Evolutionary conservation across 2,888 invertebrate genomes (phyloP).

Genomic region (Polyploca ridens): DNA sequence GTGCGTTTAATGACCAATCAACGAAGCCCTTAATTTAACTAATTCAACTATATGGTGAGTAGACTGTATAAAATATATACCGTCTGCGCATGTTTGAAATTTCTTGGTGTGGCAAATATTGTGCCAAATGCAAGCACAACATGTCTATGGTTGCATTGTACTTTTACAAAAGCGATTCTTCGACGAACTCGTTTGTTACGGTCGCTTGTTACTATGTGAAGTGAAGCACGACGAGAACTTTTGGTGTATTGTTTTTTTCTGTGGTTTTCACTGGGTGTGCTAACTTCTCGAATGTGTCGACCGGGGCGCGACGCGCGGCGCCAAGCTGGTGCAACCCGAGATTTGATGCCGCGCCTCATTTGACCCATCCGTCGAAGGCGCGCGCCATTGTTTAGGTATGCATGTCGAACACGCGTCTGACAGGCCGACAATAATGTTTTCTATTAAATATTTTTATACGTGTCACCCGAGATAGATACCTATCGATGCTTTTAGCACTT

Average conservation of each 20-base stretch:
- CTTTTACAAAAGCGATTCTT: slow-evolving; percentile 44
- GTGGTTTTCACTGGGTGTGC: slow-evolving; percentile 65
- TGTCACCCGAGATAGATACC: slow-evolving; percentile 50
- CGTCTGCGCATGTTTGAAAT: too few relatives aligned
- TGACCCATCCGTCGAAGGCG: slow-evolving; percentile 69
- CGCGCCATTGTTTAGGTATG: slow-evolving; percentile 71
- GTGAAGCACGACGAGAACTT: slow-evolving; percentile 67
- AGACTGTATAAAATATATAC: background rate
- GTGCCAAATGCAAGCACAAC: background rate
- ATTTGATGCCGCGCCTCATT: slow-evolving; percentile 78
- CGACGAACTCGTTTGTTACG: slow-evolving; percentile 60
- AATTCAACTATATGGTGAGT: background rate
- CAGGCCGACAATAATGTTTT: slow-evolving; percentile 54
- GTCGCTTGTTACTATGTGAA: slow-evolving; percentile 70
- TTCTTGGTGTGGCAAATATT: too few relatives aligned
- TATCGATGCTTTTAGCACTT: slow-evolving; percentile 15
- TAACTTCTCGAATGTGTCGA: slow-evolving; percentile 68
- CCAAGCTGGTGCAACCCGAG: slow-evolving; percentile 78
- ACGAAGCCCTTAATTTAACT: slow-evolving; percentile 23
- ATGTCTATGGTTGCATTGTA: background rate
- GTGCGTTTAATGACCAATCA: slow-evolving; percentile 41
- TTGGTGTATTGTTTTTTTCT: slow-evolving; percentile 62
- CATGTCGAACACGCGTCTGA: slow-evolving; percentile 62
- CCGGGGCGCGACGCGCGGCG: slow-evolving; percentile 63
- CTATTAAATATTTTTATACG: slow-evolving; percentile 53